Evolutionary conservation across 2,113 vertebrate species (phyloP), one percentile per base, ranked within the genome.

Genomic region (Oryzias curvinotus): DNA sequence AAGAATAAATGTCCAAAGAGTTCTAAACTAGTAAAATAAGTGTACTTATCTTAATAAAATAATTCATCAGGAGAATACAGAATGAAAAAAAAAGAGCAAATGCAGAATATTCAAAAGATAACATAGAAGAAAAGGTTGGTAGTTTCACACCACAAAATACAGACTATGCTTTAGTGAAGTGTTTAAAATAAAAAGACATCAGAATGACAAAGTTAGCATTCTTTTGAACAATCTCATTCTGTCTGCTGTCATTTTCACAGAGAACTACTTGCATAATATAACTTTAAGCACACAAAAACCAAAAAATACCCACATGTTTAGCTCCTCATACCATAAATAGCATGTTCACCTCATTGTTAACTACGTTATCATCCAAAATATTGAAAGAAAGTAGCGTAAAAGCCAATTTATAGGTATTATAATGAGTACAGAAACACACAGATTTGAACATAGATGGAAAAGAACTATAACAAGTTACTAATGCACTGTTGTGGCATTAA

Each of bases 1-100:
- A 53, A 84, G 65, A 84, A 84, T 80, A 76, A 55, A 84, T 73
- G 78, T 87, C 66, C 73, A 78, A 80, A 64, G 71, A 77, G 61
- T 83, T 76, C 47, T 47, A 72, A 63, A 82, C 80, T 77, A 85
- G 53, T 76, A 82, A 76, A 82, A 75, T 79, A 77, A 66, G 70
- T 69, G 70, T 83, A 72, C 73, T 82, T 21, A 57, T 79, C 74
- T 46, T 30, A 46, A 25, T 82, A 78, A 75, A 82, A 77, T 62
- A 25, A 62, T 71, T 73, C 50, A 74, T 61, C 67, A 65, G 57
- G 52, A 71, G 73, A 84, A 78, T 52, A 75, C 63, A 60, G 48
- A 26, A 67, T 46, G 52, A 75, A 65, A 57, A 66, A 69, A 44
- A 68, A 23, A 23, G 52, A 87, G 71, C 66, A 82, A 81, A 76